phyloP scores from a whole-genome alignment of 2,888 invertebrate species.

The Octonoba sinensis region DNA sequence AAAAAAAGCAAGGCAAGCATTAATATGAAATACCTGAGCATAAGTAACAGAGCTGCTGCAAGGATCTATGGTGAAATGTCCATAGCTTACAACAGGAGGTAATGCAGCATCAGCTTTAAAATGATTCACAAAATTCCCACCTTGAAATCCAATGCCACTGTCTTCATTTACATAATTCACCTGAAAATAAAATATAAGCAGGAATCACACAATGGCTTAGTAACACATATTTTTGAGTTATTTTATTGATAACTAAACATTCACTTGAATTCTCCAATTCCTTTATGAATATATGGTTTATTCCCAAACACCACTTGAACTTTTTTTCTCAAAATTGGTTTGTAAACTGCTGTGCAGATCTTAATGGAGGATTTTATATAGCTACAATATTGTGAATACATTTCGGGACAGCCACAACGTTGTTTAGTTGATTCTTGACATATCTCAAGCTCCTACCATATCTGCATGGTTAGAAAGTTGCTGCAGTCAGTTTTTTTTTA shows the following conservation, averaged over 20 bases:
- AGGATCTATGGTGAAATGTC: conserved; percentile 40
- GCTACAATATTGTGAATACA: too few relatives aligned
- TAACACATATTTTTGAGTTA: background rate
- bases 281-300: too few relatives aligned
- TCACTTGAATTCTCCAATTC: background rate
- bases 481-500: too few relatives aligned
- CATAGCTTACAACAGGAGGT: conserved; percentile 50
- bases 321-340: too few relatives aligned
- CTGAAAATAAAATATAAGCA: conserved; percentile 11
- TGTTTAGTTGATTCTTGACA: too few relatives aligned
- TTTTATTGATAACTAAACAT: background rate
- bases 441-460: too few relatives aligned
- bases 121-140: conserved; percentile 48
- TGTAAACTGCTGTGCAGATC: too few relatives aligned
- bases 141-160: conserved; percentile 47
- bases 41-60: conserved; percentile 45
- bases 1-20: background rate
- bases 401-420: too few relatives aligned
- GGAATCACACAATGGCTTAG: background rate
- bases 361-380: too few relatives aligned
- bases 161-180: conserved; percentile 48
- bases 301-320: too few relatives aligned
- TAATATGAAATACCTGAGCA: conserved; percentile 38
- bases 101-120: conserved; percentile 39
- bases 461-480: too few relatives aligned